Evolutionary conservation across 2,888 invertebrate genomes (phyloP), one percentile per base, ranked within the genome.

Genomic region (Agapostemon virescens): DNA sequence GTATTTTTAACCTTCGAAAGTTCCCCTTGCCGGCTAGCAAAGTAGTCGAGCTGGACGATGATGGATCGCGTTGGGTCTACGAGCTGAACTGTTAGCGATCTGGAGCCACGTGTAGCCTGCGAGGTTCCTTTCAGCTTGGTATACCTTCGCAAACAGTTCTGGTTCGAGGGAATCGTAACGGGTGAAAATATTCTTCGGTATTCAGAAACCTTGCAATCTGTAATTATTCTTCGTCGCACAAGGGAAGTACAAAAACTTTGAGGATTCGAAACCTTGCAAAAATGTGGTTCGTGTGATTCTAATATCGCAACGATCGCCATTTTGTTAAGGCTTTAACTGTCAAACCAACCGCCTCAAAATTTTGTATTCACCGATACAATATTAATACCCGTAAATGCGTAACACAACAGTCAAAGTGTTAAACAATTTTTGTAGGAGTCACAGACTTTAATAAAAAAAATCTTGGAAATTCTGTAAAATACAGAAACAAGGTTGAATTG

Each of bases 1-100:
- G 83, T 81, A 84, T 81, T 86, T 85, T 84, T 83, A 66, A 79
- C 77, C 69, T 73, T 82, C 82, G 83, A 76, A 78, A 77, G 70
- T 61, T 58, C 63, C 26, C 23, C 66, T n/a, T 52, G n/a, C 30
- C 55, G 69, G 33, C 70, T 78, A 79, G 69, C 81, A 76, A 81
- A 74, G 79, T 74, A 70, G 40, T 76, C 20, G 58, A 81, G 20
- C 20, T 23, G 26, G 36, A 26, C 26, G 66, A 45, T 49, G 63
- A 63, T 33, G 63, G 63, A 63, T 63, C n/a, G 4, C 33, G 63
- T 6, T 1, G 33, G 33, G 17, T 13, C 17, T 20, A 6, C 30
- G 1, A 2, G 33, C 58, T 36, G 63, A 36, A 36, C 20, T 30
- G 58, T 30, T 58, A 17, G 58, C 17, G 30, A 30, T 17, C 58